phyloP scores from a whole-genome alignment of 2,888 invertebrate species.

The Brachynemurus nebulosus region DNA sequence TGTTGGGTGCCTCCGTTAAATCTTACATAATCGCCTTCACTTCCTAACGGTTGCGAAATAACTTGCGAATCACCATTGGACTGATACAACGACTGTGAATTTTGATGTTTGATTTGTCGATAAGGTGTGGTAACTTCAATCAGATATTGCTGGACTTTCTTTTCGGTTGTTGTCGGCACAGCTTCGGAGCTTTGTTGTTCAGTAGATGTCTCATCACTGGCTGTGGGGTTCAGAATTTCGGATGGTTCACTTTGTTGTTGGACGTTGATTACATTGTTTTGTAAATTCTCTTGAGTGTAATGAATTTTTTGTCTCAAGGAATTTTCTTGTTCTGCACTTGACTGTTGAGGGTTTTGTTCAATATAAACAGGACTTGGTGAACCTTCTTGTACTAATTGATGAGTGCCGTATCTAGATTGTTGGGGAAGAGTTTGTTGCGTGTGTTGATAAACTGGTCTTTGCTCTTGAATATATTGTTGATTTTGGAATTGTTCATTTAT shows the following conservation, averaged over 20 bases:
- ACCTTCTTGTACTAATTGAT: too few relatives aligned
- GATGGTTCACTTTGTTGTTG: too few relatives aligned
- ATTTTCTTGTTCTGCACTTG: too few relatives aligned
- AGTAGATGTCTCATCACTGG: too few relatives aligned
- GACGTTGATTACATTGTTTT: background rate
- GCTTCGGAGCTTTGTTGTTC: background rate
- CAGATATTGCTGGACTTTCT: background rate
- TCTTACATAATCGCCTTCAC: constrained; percentile 14
- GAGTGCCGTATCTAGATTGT: background rate
- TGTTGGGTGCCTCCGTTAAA: constrained; percentile 19
- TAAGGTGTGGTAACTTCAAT: too few relatives aligned
- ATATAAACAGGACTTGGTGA: too few relatives aligned
- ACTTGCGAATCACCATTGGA: constrained; percentile 12
- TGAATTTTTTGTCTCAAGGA: too few relatives aligned
- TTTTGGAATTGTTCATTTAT: too few relatives aligned
- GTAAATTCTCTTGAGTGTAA: background rate
- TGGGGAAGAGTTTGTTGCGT: background rate
- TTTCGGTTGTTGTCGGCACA: background rate
- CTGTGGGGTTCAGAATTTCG: too few relatives aligned
- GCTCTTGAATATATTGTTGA: constrained; percentile 2
- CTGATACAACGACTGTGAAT: too few relatives aligned
- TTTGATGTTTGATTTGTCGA: too few relatives aligned
- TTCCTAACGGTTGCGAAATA: constrained; percentile 15
- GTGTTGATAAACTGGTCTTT: constrained; percentile 2
- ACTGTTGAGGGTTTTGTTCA: too few relatives aligned